Base-by-base conservation (phyloP, 2,888 invertebrate species). In the Crossocerus cetratus region DNA sequence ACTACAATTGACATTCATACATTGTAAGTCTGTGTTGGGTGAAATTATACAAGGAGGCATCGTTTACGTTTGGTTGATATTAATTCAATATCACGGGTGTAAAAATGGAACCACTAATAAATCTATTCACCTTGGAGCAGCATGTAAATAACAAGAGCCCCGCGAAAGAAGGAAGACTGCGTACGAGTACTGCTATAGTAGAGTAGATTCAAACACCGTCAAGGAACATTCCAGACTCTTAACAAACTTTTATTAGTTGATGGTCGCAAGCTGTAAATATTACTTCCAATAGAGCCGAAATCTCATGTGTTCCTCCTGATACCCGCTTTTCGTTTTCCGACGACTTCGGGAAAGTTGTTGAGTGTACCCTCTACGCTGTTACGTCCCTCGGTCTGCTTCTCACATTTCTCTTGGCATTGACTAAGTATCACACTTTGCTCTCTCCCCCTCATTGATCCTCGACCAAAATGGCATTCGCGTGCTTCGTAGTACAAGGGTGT, bases 81-180 rank as follows among this genome's bases (percentile, higher is more conserved):
- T 82, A 81, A 83, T 79, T 69, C 79, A 72, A 59, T 60, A 69
- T 81, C 76, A 74, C 83, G 80, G 85, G 81, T 86, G 83, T 85
- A 84, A 77, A 84, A 84, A 86, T 72, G 76, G 74, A 78, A 77
- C 62, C 65, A 86, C 81, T 85, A 87, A 86, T 85, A 66, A 82
- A 74, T 72, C 68, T 66, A 74, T 72, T 83, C 76, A 78, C 80
- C 79, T 84, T 87, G 87, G 88, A 87, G 82, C 83, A 87, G 90
- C 90, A 90, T 90, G 90, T 89, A 87, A 88, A 89, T 90, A 89
- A 89, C 87, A 86, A 86, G 77, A 81, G 77, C 77, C 32, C 69
- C 64, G n/a, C n/a, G 58, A 66, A 78, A 55, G 63, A 64, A 74
- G 57, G 76, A 72, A 81, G 83, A 84, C 81, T 86, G 84, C 79